phyloP scores from a whole-genome alignment of 2,797 vertebrate species.

The Syngnathus acus region DNA sequence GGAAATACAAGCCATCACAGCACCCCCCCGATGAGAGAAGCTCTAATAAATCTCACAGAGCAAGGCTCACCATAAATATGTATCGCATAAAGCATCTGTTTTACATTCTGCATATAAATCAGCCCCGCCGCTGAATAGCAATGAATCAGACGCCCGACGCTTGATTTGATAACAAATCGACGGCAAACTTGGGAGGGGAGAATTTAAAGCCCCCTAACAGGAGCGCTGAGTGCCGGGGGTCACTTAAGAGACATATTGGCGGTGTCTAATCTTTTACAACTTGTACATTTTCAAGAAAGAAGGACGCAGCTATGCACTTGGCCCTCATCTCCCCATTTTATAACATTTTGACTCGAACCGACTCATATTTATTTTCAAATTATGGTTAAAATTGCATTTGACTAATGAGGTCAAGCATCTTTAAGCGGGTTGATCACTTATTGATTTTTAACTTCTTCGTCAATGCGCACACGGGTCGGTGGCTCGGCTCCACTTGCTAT shows the following conservation, averaged over 20 bases:
- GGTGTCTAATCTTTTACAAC: conserved; percentile 38
- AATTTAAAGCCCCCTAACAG: conserved; percentile 89
- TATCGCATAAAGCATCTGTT: conserved; percentile 99
- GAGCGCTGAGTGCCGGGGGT: conserved; percentile 56
- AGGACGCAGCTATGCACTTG: neutral
- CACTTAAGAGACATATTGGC: conserved; percentile 56
- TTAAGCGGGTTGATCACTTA: too few species aligned
- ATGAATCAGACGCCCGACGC: conserved; percentile 99
- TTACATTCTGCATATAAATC: conserved; percentile 99
- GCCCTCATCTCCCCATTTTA: neutral
- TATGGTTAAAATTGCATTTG: too few species aligned
- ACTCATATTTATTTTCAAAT: neutral
- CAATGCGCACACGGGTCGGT: too few species aligned
- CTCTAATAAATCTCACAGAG: conserved; percentile 99
- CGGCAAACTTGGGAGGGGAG: conserved; percentile 94
- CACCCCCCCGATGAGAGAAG: conserved; percentile 95
- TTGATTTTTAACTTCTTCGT: too few species aligned
- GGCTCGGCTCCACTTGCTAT: too few species aligned
- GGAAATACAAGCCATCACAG: conserved; percentile 99
- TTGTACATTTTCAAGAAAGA: conserved; percentile 15
- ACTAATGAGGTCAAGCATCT: too few species aligned
- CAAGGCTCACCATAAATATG: conserved; percentile 99
- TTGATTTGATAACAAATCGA: conserved; percentile 99
- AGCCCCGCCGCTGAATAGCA: conserved; percentile 94
- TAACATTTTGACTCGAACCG: neutral